Conservation (phyloP, 2,888 invertebrate species). For the Drosophila picticornis region DNA sequence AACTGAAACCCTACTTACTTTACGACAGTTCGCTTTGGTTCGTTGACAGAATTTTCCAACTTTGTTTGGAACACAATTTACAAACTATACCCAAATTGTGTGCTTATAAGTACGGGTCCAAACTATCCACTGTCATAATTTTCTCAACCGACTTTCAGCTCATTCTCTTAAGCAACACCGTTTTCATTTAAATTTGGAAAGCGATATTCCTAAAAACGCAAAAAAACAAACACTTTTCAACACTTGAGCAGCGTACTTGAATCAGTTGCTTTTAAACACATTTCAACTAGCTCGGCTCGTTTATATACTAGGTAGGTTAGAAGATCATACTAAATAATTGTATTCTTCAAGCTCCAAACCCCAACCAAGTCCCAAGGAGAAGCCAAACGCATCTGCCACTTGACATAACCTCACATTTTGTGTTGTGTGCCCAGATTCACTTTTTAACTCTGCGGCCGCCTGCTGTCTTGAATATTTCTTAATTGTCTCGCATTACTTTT, state of each 20-base stretch:
- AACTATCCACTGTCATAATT: neutral
- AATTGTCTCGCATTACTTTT: conserved; percentile 54
- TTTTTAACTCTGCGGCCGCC: conserved; percentile 2
- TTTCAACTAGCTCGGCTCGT: neutral
- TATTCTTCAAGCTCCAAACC: neutral
- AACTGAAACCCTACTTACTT: neutral
- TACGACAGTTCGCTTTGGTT: neutral
- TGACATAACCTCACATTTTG: conserved; percentile 23
- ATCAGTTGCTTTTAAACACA: neutral
- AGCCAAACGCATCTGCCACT: neutral
- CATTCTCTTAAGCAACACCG: neutral
- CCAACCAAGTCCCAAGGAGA: neutral
- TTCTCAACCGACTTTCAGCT: neutral
- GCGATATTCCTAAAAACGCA: too few species aligned
- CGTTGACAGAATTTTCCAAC: neutral
- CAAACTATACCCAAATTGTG: neutral
- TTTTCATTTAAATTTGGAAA: neutral
- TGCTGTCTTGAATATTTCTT: conserved; percentile 24
- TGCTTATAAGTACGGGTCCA: neutral
- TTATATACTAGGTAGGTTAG: neutral
- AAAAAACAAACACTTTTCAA: neutral
- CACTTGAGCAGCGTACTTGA: neutral
- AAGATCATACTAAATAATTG: neutral
- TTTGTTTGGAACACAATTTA: neutral
- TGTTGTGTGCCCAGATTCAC: neutral